A percentile compares a stretch with the other conserved stretches of the same genome.
phyloP scores from a whole-genome alignment of 2,797 vertebrate species.

The Crenuchus spilurus region DNA sequence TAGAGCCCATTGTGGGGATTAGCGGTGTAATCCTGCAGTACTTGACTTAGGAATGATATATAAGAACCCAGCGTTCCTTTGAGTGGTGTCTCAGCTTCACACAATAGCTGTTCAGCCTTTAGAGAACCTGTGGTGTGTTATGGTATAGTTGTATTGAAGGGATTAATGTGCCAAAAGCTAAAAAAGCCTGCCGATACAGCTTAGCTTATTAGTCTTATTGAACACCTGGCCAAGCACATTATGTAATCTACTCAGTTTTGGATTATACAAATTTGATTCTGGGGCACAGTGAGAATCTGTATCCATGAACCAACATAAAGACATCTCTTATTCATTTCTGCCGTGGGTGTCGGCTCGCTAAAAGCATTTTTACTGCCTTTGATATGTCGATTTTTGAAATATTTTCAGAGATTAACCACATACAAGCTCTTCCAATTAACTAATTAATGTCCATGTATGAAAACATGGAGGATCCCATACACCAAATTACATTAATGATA shows the following conservation, averaged over 20 bases:
- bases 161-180: neutral
- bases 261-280: neutral
- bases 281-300: neutral
- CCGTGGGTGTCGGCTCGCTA: no score
- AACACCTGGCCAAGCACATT: neutral
- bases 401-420: neutral
- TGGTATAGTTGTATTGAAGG: neutral
- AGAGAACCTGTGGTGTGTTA: neutral
- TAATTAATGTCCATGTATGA: no score
- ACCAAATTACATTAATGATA: no score
- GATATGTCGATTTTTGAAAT: neutral
- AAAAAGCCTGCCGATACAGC: neutral
- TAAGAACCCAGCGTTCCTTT: neutral
- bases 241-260: neutral
- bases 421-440: neutral
- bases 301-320: no score
- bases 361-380: neutral
- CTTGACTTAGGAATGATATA: neutral
- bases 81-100: neutral
- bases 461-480: no score
- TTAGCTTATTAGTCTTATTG: neutral
- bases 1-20: constrained; percentile 5
- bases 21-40: constrained; percentile 3
- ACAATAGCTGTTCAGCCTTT: neutral
- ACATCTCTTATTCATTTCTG: no score